Evolutionary conservation across 2,888 invertebrate genomes (phyloP), one percentile per base, ranked within the genome.

Genomic region (Drosophila diplacantha): DNA sequence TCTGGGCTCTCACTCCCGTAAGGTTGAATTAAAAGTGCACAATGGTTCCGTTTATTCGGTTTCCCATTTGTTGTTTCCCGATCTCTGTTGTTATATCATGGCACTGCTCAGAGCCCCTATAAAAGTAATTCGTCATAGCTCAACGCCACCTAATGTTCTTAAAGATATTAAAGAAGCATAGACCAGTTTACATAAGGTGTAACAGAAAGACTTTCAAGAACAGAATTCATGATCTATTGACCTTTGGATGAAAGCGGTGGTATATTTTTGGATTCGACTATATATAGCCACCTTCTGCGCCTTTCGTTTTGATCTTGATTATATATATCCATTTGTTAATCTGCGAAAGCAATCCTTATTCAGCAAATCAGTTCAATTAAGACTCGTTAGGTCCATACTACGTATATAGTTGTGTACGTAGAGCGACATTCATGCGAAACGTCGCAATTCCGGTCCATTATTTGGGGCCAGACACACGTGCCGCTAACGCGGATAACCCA

Each of bases 341-440:
- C 39, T 51, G 38, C 50, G 53, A 56, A 39, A 50, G 47, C 43
- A 66, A 61, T 62, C 65, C 67, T 64, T 70, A 64, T 66, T 62
- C 63, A 73, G 53, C 55, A 50, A 75, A 81, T 73, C 75, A 69
- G 64, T 75, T 77, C 73, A 75, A 75, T 75, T 77, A 75, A 77
- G 75, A 64, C 65, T 75, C 52, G 71, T 75, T 74, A 61, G 49
- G 49, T 35, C 3, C 26, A 26, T 18, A 49, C 51, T 53, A 49
- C 49, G 50, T 44, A 44, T 44, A 14, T 18, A 44, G 16, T n/a
- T 41, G 6, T 16, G 26, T 44, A 29, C 16, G 26, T 37, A 18
- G 18, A 44, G 24, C 12, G 43, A 56, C 49, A 46, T 46, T 54
- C 54, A 61, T 58, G 50, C 59, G 20, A 50, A 52, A 55, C 70